Conservation (phyloP, 23 tunicate genomes). For the Halocynthia roretzi region DNA sequence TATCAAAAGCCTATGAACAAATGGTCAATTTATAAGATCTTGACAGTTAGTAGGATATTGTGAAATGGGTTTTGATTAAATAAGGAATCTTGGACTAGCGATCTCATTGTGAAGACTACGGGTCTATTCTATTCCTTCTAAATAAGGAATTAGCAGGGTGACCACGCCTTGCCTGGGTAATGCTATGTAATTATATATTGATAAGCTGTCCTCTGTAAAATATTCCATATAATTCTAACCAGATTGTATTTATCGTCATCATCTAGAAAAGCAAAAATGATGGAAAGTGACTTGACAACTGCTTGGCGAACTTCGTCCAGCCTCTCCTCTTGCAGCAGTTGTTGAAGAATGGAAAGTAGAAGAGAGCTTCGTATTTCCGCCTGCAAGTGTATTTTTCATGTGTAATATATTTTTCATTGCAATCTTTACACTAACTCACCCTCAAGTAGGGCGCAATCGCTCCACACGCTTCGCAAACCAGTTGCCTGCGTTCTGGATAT, state of each 20-base stretch:
- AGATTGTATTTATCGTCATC: slow-evolving; percentile 71
- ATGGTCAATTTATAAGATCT: too few relatives aligned
- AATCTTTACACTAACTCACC: slow-evolving; percentile 15
- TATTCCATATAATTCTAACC: slow-evolving; percentile 12
- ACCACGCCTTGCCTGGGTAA: too few relatives aligned
- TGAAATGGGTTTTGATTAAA: too few relatives aligned
- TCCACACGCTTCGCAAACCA: slow-evolving; percentile 94
- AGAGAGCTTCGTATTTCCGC: slow-evolving; percentile 76
- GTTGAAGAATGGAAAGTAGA: slow-evolving; percentile 66
- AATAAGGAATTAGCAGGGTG: too few relatives aligned
- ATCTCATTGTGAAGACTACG: too few relatives aligned
- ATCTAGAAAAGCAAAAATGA: slow-evolving; percentile 43
- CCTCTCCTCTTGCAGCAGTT: slow-evolving; percentile 83
- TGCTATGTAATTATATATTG: too few relatives aligned
- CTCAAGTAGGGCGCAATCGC: slow-evolving; percentile 73
- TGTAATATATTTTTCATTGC: background rate
- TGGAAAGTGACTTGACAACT: slow-evolving; percentile 54
- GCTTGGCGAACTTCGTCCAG: slow-evolving; percentile 45
- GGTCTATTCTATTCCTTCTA: too few relatives aligned
- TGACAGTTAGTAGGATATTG: too few relatives aligned
- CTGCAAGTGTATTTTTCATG: slow-evolving; percentile 8
- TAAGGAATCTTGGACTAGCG: too few relatives aligned
- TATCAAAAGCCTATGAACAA: slow-evolving; percentile 28
- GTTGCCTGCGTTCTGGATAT: slow-evolving; percentile 68
- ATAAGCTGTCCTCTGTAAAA: too few relatives aligned